Conservation (phyloP, 1,140 invertebrate species). For the Lucilia cuprina region DNA sequence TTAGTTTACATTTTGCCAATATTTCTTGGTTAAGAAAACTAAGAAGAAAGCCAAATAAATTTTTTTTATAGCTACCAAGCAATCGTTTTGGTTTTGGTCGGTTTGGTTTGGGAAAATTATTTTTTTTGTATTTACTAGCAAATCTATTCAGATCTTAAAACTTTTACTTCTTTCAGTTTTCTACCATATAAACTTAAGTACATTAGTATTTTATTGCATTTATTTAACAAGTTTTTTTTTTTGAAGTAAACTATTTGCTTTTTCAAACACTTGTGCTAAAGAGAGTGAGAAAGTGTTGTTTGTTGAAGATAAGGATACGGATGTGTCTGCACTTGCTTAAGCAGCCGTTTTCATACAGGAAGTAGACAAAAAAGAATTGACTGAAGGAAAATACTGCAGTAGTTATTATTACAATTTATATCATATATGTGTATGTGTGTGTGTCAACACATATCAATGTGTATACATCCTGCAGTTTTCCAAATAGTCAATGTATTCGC, state of each 20-base stretch:
- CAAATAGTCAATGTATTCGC: not conserved
- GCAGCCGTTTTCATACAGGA: not conserved
- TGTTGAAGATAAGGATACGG: not conserved
- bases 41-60: not conserved
- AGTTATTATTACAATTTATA: not conserved
- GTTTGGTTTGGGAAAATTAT: not conserved
- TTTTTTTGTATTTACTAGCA: not conserved
- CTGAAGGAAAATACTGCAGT: not conserved
- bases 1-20: no score
- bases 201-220: not conserved
- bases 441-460: not conserved
- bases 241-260: no score
- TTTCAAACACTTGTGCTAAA: no score
- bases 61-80: not conserved
- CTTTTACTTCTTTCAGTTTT: no score
- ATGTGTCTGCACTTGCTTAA: not conserved
- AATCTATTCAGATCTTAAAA: not conserved
- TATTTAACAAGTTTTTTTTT: not conserved
- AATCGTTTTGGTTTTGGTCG: not conserved
- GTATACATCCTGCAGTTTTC: no score
- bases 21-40: no score
- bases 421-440: not conserved
- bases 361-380: not conserved
- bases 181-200: not conserved
- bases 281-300: no score